Evolutionary conservation across 2,888 invertebrate species (phyloP).

Genomic region (Diarsia brunnea): DNA sequence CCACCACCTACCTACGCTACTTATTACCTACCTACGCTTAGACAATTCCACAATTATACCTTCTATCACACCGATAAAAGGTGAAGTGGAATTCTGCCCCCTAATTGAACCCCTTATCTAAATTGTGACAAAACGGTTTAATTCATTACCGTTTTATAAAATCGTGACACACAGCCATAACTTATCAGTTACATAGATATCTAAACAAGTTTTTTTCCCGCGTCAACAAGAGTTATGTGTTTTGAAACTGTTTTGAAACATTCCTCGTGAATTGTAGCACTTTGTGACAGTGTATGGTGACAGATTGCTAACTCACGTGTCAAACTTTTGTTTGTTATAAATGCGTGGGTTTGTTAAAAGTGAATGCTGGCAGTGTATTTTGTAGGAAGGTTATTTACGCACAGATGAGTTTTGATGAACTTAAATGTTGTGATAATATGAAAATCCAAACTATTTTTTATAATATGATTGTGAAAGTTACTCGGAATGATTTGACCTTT

Average conservation of each 20-base stretch:
- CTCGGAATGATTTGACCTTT: neutral
- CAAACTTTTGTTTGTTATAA: conserved; percentile 14
- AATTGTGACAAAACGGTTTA: conserved; percentile 23
- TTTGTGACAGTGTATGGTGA: conserved; percentile 44
- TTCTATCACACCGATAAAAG: neutral
- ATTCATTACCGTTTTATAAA: conserved; percentile 46
- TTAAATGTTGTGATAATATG: neutral
- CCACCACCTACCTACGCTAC: no score
- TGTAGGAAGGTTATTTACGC: neutral
- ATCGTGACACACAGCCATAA: conserved; percentile 40
- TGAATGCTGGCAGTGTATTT: neutral
- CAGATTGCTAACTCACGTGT: conserved; percentile 33
- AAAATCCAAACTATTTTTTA: neutral
- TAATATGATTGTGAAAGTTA: neutral
- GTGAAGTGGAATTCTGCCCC: neutral
- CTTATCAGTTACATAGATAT: conserved; percentile 47
- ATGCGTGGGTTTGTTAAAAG: neutral
- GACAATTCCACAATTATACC: neutral
- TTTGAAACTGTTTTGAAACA: conserved; percentile 47
- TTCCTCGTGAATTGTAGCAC: conserved; percentile 44
- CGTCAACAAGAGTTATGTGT: conserved; percentile 57
- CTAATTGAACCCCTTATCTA: neutral
- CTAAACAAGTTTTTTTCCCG: conserved; percentile 56
- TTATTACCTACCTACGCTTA: neutral
- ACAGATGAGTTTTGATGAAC: neutral